These are phyloP conservation scores for Drosophila quadrilineata DNA, from an alignment of 1,140 invertebrate species.

Conservation along the genomic window DNA sequence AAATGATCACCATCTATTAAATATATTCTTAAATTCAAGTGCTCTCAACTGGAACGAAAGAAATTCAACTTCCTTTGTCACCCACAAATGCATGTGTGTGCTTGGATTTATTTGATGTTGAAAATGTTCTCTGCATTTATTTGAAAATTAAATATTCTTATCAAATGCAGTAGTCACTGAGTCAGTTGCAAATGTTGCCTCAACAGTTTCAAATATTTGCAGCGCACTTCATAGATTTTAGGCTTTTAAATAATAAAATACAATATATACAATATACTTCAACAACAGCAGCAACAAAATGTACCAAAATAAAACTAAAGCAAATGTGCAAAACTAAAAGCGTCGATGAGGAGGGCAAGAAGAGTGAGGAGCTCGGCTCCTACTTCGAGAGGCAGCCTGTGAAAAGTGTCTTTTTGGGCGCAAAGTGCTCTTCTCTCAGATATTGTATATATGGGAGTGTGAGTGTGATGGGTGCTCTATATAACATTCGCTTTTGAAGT, in stretches of 20 bases:
- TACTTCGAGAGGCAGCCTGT: slow-evolving; percentile 40
- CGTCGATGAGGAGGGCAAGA: slow-evolving; percentile 6
- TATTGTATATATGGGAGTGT: slow-evolving; percentile 18
- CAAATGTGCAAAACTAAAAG: slow-evolving; percentile 27
- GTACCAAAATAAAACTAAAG: slow-evolving; percentile 6
- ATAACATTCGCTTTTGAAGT: slow-evolving; percentile 74
- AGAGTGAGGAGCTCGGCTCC: slow-evolving; percentile 33
- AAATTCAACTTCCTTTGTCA: too few species aligned
- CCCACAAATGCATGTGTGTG: too few species aligned
- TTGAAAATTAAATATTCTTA: slow-evolving; percentile 79
- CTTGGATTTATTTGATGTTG: slow-evolving; percentile 33
- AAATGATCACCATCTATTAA: too few species aligned
- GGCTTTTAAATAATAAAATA: slow-evolving; percentile 78
- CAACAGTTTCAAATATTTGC: slow-evolving; percentile 77
- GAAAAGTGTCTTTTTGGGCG: slow-evolving; percentile 55
- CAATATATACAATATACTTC: slow-evolving; percentile 37
- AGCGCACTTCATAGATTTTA: slow-evolving; percentile 78
- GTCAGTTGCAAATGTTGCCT: slow-evolving; percentile 65
- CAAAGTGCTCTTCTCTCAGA: slow-evolving; percentile 31
- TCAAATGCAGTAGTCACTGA: slow-evolving; percentile 71
- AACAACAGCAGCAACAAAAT: background rate
- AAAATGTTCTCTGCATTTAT: slow-evolving; percentile 47
- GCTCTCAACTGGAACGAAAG: too few species aligned
- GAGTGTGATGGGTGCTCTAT: slow-evolving; percentile 53
- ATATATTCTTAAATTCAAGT: too few species aligned